Evolutionary conservation across 2,113 vertebrate genomes (phyloP).

Genomic region (Falcunculus frontatus): DNA sequence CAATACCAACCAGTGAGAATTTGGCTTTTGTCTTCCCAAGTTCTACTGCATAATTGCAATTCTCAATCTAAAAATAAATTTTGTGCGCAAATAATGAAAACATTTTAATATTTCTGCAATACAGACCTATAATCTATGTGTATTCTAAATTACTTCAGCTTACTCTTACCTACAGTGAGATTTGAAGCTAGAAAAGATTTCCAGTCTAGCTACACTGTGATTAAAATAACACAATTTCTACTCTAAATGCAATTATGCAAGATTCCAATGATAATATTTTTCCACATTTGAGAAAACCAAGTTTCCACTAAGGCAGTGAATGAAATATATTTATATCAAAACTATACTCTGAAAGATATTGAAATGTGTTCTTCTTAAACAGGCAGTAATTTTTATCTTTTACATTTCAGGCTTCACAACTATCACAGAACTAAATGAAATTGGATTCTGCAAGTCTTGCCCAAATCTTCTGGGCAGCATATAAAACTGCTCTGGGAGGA

Average conservation of each 20-base stretch:
- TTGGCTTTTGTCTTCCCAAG: slow-evolving; percentile 85
- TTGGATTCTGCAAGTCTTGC: not conserved
- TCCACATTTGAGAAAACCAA: not conserved
- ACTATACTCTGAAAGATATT: not conserved
- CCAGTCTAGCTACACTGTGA: not conserved
- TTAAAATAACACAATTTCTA: not conserved
- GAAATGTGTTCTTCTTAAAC: not conserved
- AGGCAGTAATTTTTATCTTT: not conserved
- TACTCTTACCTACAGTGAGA: not conserved
- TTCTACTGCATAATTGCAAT: slow-evolving; percentile 94
- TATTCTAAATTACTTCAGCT: not conserved
- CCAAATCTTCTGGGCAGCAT: not conserved
- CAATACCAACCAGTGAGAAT: slow-evolving; percentile 96
- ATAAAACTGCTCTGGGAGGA: not conserved
- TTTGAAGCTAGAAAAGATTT: not conserved
- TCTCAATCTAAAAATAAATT: slow-evolving; percentile 84
- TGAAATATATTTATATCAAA: not conserved
- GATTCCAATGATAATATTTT: not conserved
- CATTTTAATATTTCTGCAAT: not conserved
- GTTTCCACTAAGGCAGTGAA: not conserved
- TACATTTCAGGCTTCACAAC: not conserved
- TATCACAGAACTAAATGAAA: not conserved
- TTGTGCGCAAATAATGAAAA: not conserved
- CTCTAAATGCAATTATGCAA: not conserved
- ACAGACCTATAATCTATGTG: not conserved